A percentile compares a stretch with the other conserved stretches of the same genome.
Conservation (phyloP, 2,888 invertebrate species). For the Metallyticus violacea region DNA sequence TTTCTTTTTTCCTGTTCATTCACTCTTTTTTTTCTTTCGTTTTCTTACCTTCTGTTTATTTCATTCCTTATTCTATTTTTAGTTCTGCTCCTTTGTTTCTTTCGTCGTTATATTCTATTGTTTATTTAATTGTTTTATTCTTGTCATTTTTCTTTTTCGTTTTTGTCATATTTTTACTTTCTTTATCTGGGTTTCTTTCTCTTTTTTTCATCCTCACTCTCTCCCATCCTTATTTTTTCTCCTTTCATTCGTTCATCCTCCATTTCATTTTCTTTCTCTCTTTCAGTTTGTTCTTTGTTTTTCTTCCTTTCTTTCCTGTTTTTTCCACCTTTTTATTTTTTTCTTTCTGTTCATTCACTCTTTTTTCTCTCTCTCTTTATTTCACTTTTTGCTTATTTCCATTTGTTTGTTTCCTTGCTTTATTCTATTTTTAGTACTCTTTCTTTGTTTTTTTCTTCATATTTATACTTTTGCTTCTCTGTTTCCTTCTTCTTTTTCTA, state of each 20-base stretch:
- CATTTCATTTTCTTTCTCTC: neutral
- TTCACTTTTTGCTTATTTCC: neutral
- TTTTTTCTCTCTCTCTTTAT: neutral
- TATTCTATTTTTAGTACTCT: neutral
- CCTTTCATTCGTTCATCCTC: neutral
- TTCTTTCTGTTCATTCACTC: neutral
- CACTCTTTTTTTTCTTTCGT: neutral
- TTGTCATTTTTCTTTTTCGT: neutral
- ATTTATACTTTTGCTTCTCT: neutral
- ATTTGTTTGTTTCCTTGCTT: neutral
- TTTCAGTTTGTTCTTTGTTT: neutral
- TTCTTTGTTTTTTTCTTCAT: neutral
- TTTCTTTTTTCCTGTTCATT: too few species aligned
- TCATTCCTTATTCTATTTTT: too few species aligned
- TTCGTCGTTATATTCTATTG: too few species aligned
- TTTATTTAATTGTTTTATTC: too few species aligned
- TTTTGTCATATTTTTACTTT: neutral
- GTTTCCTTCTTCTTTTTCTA: neutral
- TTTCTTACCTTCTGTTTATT: neutral
- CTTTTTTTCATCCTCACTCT: neutral
- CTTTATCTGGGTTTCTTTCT: neutral
- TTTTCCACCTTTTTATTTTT: neutral
- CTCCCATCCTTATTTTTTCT: neutral
- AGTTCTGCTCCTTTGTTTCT: too few species aligned
- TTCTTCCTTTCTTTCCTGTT: neutral